These are phyloP conservation scores for Speoplatyrhinus poulsoni DNA, from an alignment of 2,113 vertebrate species.

Conservation along the genomic window DNA sequence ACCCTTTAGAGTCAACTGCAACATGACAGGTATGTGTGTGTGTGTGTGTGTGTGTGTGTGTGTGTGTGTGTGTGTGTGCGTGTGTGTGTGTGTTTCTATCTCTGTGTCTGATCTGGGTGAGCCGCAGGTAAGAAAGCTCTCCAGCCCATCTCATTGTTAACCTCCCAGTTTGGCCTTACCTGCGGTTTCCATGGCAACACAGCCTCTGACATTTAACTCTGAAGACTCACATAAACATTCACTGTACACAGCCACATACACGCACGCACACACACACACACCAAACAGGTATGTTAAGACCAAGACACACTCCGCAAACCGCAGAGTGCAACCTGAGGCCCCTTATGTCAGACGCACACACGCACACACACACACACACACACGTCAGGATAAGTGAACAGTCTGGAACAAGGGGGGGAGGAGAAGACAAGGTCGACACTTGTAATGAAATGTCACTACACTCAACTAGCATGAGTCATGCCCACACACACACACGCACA, in stretches of 20 bases:
- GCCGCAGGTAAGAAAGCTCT: constrained; percentile 31
- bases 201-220: constrained; percentile 45
- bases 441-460: constrained; percentile 73
- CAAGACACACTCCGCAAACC: constrained; percentile 15
- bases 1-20: constrained; percentile 94
- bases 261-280: constrained; percentile 3
- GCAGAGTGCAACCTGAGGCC: constrained; percentile 32
- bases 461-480: constrained; percentile 52
- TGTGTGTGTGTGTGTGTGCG: background rate
- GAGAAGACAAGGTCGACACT: constrained; percentile 54
- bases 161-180: constrained; percentile 27
- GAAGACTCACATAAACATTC: constrained; percentile 1
- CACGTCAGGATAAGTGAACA: constrained; percentile 46
- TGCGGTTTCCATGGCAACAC: constrained; percentile 61
- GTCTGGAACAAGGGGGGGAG: constrained; percentile 50
- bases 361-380: constrained; percentile 6
- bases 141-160: constrained; percentile 36
- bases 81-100: background rate
- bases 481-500: constrained; percentile 18
- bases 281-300: background rate
- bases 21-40: constrained; percentile 86
- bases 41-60: background rate
- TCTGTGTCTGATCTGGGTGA: constrained; percentile 20
- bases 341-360: constrained; percentile 16
- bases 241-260: background rate